Base-by-base conservation (phyloP, 2,797 vertebrate genomes). In the Rhinophrynus dorsalis region DNA sequence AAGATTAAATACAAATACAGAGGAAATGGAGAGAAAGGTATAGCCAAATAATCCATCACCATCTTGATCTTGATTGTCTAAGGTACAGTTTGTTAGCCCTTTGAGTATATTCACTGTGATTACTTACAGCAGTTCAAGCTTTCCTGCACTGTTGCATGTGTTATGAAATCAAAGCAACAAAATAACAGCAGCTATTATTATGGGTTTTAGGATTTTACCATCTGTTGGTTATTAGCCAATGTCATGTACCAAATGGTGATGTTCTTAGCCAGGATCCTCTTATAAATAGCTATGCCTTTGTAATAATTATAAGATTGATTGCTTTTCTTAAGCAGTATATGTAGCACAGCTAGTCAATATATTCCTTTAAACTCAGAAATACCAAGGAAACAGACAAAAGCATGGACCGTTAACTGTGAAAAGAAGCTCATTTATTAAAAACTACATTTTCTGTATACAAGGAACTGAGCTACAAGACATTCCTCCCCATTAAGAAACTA, bases 201-300 rank as follows among this genome's bases (percentile, higher is more conserved):
- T 17, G 77, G 81, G 76, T 75, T 81, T 84, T 79, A 83, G 78
- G 78, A 77, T 76, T 80, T 75, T 73, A 51, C 83, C 85, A 87
- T 89, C 86, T 91, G 86, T 83, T 85, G 81, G 82, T 60, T 80
- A 84, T 88, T 88, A 88, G 80, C 83, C 82, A 86, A 84, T 87
- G 84, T 74, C 78, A 80, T 84, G 48, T 68, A 72, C 52, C 80
- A 84, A 84, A 68, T 84, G 83, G 72, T 66, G 77, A 23, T 26
- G 13, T 59, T 66, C 17, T 48, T 27, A 78, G 79, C 75, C 80
- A 82, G 80, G 81, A 76, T 66, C 1, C 0, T 66, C 52, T 37
- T 35, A 58, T 47, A 67, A 65, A 65, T 52, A 13, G 35, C 52
- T 9, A 66, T 51, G 29, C 27, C 18, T 32, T 50, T 40, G 5